phyloP scores from a whole-genome alignment of 2,113 vertebrate genomes.

The Mormyrus lacerda region DNA sequence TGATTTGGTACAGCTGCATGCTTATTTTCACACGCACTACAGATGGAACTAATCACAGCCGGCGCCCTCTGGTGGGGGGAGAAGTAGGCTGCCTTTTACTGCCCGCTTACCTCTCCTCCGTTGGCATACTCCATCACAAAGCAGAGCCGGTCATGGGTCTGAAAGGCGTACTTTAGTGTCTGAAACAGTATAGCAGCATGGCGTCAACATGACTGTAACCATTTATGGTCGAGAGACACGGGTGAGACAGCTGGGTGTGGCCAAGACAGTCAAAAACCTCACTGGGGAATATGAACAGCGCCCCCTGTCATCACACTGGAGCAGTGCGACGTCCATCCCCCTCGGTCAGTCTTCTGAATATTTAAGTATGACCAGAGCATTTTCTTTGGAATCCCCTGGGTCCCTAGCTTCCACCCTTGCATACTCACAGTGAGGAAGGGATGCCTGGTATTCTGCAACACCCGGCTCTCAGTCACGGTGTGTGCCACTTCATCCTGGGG shows the following conservation, averaged over 20 bases:
- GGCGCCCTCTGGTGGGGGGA: too few relatives aligned
- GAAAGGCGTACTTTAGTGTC: slow-evolving; percentile 83
- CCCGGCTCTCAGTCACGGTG: slow-evolving; percentile 82
- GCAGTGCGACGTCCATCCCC: neutral
- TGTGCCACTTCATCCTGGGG: slow-evolving; percentile 85
- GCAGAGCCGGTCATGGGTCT: slow-evolving; percentile 79
- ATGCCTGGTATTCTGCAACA: slow-evolving; percentile 83
- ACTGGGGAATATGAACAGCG: neutral
- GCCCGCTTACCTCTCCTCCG: slow-evolving; percentile 72
- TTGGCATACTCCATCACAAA: slow-evolving; percentile 91
- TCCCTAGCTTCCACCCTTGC: neutral
- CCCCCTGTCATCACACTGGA: neutral
- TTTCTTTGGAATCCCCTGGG: neutral
- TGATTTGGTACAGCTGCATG: neutral
- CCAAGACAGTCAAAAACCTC: neutral
- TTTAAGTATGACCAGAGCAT: neutral
- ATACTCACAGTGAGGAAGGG: slow-evolving; percentile 79
- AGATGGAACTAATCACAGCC: neutral
- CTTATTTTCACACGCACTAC: neutral
- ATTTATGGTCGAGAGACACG: neutral
- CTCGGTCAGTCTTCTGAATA: neutral
- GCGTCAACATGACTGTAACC: neutral
- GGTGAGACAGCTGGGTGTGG: neutral
- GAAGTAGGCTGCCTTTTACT: neutral
- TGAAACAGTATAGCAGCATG: slow-evolving; percentile 25